Evolutionary conservation across 2,888 invertebrate species (phyloP), one percentile per base, ranked within the genome.

Genomic region (Drosophila parthenogenetica): DNA sequence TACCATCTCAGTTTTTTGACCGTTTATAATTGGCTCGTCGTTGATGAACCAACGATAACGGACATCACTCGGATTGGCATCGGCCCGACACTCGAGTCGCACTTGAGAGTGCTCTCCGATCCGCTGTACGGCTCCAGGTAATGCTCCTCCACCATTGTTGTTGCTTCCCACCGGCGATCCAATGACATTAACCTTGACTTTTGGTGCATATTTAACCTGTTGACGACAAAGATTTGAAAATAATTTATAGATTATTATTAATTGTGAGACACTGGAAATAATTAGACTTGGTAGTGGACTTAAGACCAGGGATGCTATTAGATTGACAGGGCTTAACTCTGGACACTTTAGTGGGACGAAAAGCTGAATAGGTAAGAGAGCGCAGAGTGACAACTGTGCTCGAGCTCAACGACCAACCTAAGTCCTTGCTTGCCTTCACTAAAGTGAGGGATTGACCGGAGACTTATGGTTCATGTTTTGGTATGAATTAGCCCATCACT

Each of bases 151-250:
- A 8, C 29, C 29, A 29, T 29, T 29, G 29, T 29, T 16, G 11
- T 5, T 11, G 29, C 17, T 10, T n/a, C 43, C 53, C 4, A 51
- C 10, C 13, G 54, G 13, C 8, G 46, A 13, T 1, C 87, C 85
- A 64, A 94, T 93, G 63, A 96, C 94, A 81, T 93, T 94, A 69
- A 97, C 95, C 68, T 95, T 95, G 79, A 97, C 96, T 93, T 97
- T 97, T 5, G 97, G 97, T 43, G 97, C 96, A 90, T 97, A 98
- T 93, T 97, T 97, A 29, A 98, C 98, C 96, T 96, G 70, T 16
- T 42, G 14, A 43, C 22, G 8, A 2, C 19, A 8, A 8, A 37
- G 48, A 49, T 42, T 8, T n/a, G 8, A 14, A n/a, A 25, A 51
- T 45, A 39, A 35, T 32, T 58, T 42, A 11, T 25, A 16, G 37